phyloP scores from a whole-genome alignment of 2,797 vertebrate genomes.

The Anisognathus igniventris region DNA sequence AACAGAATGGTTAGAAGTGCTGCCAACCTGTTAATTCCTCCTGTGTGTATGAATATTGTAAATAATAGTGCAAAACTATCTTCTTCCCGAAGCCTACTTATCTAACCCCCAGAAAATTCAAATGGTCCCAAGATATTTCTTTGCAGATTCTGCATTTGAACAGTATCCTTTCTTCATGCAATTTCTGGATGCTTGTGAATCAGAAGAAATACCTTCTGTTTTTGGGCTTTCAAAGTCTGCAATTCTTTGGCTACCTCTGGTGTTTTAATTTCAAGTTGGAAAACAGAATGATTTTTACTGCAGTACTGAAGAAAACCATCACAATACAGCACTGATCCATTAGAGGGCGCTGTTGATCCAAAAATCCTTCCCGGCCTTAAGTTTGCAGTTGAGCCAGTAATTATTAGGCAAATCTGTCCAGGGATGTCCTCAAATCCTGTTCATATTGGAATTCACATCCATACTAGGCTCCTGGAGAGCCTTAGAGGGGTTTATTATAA shows the following conservation, averaged over 20 bases:
- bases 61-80: neutral
- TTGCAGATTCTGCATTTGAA: neutral
- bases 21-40: neutral
- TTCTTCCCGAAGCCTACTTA: neutral
- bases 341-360: conserved; percentile 51
- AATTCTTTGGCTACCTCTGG: neutral
- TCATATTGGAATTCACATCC: conserved; percentile 65
- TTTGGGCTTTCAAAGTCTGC: neutral
- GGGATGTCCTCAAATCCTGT: conserved; percentile 57
- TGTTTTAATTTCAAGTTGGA: neutral
- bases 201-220: neutral
- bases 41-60: neutral
- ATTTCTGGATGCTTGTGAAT: neutral
- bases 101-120: neutral
- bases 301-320: neutral
- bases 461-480: conserved; percentile 43
- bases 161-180: neutral
- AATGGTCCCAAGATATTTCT: neutral
- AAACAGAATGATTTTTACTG: neutral
- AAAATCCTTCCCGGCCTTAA: neutral
- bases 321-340: neutral
- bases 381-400: neutral
- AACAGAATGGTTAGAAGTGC: neutral
- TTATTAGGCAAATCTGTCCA: conserved; percentile 36
- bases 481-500: conserved; percentile 65